Conservation (phyloP, 2,797 vertebrate species). For the Aldrovandia affinis region DNA sequence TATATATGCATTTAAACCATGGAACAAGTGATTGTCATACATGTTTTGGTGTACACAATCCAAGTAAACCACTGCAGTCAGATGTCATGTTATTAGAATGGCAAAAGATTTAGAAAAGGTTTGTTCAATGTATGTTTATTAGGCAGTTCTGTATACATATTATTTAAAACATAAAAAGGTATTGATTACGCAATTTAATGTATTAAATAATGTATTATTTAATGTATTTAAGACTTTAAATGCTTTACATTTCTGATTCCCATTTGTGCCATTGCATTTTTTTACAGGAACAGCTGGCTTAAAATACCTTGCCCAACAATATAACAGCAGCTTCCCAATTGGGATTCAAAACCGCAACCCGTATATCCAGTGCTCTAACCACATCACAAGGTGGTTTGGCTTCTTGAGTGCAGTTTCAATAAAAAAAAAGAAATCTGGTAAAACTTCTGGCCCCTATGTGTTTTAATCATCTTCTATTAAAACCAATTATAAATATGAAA, state of each 20-base stretch:
- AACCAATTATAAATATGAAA: not conserved
- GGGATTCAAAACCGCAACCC: not conserved
- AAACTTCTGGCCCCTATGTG: not conserved
- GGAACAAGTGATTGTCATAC: not conserved
- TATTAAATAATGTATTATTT: too few species aligned
- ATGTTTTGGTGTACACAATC: not conserved
- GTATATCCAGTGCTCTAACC: not conserved
- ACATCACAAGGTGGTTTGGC: too few species aligned
- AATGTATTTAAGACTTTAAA: not conserved
- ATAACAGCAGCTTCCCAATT: constrained; percentile 1
- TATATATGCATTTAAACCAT: not conserved
- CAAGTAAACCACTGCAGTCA: not conserved
- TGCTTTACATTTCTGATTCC: not conserved
- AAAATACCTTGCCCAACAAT: not conserved
- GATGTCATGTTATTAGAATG: not conserved
- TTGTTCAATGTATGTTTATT: constrained; percentile 22
- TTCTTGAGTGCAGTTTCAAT: not conserved
- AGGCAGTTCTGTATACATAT: constrained; percentile 28
- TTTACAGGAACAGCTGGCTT: not conserved
- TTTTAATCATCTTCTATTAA: not conserved
- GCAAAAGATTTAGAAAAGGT: not conserved
- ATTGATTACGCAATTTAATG: not conserved
- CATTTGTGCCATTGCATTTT: not conserved
- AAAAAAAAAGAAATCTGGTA: not conserved
- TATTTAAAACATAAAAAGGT: constrained; percentile 19